These are phyloP conservation scores for Heterotilapia buettikoferi DNA, from an alignment of 2,113 vertebrate genomes.

Conservation along the genomic window DNA sequence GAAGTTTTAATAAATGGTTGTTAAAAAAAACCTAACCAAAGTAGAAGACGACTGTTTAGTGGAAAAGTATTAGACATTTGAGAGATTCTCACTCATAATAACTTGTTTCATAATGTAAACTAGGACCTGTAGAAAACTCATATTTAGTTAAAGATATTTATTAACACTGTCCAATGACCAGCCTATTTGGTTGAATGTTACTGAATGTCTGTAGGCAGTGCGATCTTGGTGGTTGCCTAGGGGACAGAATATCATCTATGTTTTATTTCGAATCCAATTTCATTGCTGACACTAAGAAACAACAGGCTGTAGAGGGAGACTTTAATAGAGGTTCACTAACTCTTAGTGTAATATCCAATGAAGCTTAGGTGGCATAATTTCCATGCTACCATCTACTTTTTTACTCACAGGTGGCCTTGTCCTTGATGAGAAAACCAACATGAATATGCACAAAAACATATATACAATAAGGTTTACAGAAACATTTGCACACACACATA, in stretches of 20 bases:
- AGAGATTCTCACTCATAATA: not conserved
- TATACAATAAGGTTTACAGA: not conserved
- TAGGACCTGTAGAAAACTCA: not conserved
- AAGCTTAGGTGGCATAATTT: not conserved
- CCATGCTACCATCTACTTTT: not conserved
- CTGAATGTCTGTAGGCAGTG: not conserved
- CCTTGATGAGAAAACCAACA: slow-evolving; percentile 1
- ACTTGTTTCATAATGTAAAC: not conserved
- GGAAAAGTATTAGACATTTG: not conserved
- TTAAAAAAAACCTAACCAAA: not conserved
- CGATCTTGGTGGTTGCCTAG: not conserved
- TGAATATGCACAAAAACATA: not conserved
- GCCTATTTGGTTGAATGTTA: not conserved
- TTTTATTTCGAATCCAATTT: not conserved
- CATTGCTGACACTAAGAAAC: not conserved
- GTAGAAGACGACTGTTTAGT: not conserved
- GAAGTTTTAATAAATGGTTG: not conserved
- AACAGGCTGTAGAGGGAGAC: not conserved
- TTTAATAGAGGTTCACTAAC: not conserved
- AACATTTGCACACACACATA: not conserved
- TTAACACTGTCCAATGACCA: accelerated
- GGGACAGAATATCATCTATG: not conserved
- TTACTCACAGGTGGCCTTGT: not conserved
- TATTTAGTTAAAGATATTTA: not conserved
- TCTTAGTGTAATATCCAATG: not conserved